Evolutionary conservation across 2,113 vertebrate genomes (phyloP).

Genomic region (Centrocercus urophasianus): DNA sequence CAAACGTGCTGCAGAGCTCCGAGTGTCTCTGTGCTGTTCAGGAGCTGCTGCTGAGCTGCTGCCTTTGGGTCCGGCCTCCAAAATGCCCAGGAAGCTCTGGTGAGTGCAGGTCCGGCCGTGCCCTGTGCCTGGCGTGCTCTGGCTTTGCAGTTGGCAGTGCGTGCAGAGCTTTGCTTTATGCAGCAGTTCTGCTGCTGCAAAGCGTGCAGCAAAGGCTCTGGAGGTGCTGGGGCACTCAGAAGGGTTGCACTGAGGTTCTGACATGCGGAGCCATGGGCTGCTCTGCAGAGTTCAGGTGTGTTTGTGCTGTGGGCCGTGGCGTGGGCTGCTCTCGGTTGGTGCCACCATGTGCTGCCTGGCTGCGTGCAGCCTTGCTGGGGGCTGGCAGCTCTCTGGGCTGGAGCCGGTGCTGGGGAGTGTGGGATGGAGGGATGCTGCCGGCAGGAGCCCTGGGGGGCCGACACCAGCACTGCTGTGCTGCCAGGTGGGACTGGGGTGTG

Average conservation of each 20-base stretch:
- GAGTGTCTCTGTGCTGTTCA: neutral
- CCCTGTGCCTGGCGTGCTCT: neutral
- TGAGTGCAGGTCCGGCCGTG: constrained; percentile 12
- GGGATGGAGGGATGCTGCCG: neutral
- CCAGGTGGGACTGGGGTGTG: accelerated
- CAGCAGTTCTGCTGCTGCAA: neutral
- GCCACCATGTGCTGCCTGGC: neutral
- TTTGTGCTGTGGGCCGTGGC: accelerated
- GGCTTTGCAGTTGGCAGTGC: too few relatives aligned
- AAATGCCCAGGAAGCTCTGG: constrained; percentile 50
- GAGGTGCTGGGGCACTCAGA: neutral
- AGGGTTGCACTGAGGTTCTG: neutral
- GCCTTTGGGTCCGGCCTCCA: neutral
- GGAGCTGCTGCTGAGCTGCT: too few relatives aligned
- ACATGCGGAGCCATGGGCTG: accelerated
- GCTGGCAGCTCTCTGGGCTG: neutral
- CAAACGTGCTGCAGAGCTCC: neutral
- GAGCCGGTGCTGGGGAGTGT: neutral
- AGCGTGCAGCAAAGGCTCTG: neutral
- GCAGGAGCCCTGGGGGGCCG: accelerated
- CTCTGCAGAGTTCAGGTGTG: accelerated
- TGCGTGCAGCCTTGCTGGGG: too few relatives aligned
- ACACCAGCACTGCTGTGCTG: too few relatives aligned
- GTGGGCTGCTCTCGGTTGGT: neutral
- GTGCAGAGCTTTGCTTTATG: neutral